Evolutionary conservation across 2,113 vertebrate species (phyloP).

Genomic region (Myodes glareolus): DNA sequence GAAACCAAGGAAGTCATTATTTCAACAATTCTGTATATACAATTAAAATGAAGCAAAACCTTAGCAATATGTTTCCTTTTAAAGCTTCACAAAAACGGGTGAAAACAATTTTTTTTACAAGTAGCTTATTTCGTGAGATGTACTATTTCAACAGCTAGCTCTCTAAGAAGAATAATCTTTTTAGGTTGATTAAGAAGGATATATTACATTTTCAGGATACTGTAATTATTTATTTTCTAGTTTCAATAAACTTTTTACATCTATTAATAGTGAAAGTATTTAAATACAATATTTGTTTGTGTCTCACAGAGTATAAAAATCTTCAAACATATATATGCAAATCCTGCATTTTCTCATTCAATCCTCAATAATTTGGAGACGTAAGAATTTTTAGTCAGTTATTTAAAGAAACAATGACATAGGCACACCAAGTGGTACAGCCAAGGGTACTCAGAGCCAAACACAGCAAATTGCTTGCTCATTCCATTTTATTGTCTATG

Average conservation of each 20-base stretch:
- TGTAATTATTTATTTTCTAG: neutral
- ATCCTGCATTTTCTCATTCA: neutral
- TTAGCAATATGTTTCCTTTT: neutral
- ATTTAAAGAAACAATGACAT: neutral
- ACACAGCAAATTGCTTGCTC: fast-evolving
- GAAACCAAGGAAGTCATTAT: neutral
- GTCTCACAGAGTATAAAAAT: neutral
- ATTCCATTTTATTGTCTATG: neutral
- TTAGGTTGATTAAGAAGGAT: neutral
- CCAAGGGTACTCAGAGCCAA: neutral
- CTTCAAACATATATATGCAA: neutral
- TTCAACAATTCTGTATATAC: neutral
- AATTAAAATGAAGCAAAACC: conserved; percentile 41
- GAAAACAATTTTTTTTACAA: neutral
- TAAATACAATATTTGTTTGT: neutral
- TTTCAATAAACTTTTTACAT: neutral
- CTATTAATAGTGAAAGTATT: neutral
- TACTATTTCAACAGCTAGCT: neutral
- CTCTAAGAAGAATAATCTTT: neutral
- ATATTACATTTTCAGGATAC: neutral
- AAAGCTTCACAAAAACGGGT: neutral
- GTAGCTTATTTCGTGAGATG: neutral
- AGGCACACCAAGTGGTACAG: neutral
- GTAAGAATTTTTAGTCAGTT: neutral
- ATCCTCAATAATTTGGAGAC: neutral